A percentile compares a stretch with the other conserved stretches of the same genome.
These are phyloP conservation scores for Channa argus DNA, from an alignment of 2,113 vertebrate species.

Conservation along the genomic window DNA sequence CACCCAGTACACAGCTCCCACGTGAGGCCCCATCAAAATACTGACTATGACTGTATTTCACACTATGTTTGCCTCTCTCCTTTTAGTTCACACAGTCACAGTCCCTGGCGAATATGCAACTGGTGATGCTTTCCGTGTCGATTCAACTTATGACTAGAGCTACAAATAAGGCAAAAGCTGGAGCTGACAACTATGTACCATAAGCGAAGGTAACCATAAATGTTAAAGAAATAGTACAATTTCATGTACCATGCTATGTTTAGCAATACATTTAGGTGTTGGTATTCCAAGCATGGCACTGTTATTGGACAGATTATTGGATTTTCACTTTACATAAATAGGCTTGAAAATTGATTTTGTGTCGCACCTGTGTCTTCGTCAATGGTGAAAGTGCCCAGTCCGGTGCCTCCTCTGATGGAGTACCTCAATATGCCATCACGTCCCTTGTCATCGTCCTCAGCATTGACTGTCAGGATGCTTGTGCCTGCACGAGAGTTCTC, in stretches of 20 bases:
- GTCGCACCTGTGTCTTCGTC: conserved; percentile 97
- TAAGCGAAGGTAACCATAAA: background rate
- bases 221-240: background rate
- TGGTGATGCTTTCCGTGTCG: conserved; percentile 6
- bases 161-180: background rate
- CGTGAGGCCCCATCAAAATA: conserved; percentile 57
- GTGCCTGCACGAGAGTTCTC: conserved; percentile 94
- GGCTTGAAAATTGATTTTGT: conserved; percentile 66
- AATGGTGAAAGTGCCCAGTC: conserved; percentile 93
- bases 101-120: background rate
- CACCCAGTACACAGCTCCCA: conserved; percentile 67
- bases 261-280: conserved; percentile 13
- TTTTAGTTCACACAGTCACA: conserved; percentile 1
- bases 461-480: conserved; percentile 90
- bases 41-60: conserved; percentile 41
- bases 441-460: conserved; percentile 91
- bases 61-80: conserved; percentile 16
- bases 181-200: background rate
- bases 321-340: conserved; percentile 71
- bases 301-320: conserved; percentile 28
- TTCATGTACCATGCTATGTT: conserved; percentile 11
- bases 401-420: conserved; percentile 92
- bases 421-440: conserved; percentile 93
- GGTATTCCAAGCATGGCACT: conserved; percentile 44
- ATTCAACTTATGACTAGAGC: background rate